These are phyloP conservation scores for Pseudococcus jackbeardsleyi DNA, from an alignment of 2,888 invertebrate species.

Conservation along the genomic window DNA sequence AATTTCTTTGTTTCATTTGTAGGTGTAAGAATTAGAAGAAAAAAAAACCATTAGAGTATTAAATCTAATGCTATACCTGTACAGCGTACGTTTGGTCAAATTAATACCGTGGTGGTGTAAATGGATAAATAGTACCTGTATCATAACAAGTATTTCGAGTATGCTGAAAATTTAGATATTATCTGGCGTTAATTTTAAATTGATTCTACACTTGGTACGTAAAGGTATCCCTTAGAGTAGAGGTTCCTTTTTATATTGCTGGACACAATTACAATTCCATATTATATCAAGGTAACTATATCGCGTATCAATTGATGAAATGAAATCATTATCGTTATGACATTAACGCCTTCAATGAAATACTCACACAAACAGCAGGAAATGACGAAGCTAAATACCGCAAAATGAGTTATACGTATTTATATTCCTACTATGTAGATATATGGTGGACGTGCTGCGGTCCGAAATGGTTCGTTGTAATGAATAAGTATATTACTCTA, in stretches of 20 bases:
- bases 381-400: constrained; percentile 48
- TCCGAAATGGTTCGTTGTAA: constrained; percentile 27
- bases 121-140: constrained; percentile 5
- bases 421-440: background rate
- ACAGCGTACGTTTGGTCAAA: background rate
- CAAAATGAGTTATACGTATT: constrained; percentile 11
- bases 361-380: constrained; percentile 16
- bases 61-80: background rate
- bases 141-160: constrained; percentile 20
- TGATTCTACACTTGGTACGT: background rate
- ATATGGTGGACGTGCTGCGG: background rate
- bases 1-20: constrained; percentile 60
- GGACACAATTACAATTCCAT: background rate
- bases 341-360: background rate
- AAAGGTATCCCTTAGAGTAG: background rate
- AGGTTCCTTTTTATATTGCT: no score
- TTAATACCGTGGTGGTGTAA: constrained; percentile 1
- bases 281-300: background rate
- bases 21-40: constrained; percentile 60
- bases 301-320: constrained; percentile 38
- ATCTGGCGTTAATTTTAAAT: background rate
- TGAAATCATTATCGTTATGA: constrained; percentile 13
- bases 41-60: constrained; percentile 22
- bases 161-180: constrained; percentile 30
- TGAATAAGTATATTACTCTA: background rate